Percentiles rank a stretch among this genome's conserved stretches.
Evolutionary conservation across 2,113 vertebrate genomes (phyloP).

Genomic region (Nerophis ophidion): DNA sequence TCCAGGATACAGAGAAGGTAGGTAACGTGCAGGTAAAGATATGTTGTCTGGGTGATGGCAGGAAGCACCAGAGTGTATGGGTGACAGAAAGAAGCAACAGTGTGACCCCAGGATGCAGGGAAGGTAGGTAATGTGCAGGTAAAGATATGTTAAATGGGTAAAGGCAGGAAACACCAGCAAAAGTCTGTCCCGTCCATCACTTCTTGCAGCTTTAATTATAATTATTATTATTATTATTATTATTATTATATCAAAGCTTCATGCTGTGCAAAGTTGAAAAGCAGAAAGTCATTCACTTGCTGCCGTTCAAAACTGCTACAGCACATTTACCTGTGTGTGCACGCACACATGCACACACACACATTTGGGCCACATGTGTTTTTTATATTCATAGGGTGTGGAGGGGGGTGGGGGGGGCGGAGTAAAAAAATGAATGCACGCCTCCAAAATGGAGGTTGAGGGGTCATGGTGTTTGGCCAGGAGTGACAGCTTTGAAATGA

Average conservation of each 20-base stretch:
- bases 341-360: conserved; percentile 34
- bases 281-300: conserved; percentile 61
- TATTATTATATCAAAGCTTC: conserved; percentile 41
- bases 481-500: conserved; percentile 74
- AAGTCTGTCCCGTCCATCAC: no score
- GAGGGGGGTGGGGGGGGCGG: neutral
- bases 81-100: no score
- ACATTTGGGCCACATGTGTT: conserved; percentile 60
- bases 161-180: no score
- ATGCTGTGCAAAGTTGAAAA: conserved; percentile 60
- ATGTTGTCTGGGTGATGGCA: no score
- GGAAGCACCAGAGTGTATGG: no score
- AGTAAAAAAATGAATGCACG: conserved; percentile 29
- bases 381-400: conserved; percentile 62
- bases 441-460: conserved; percentile 57
- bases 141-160: no score
- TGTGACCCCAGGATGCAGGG: no score
- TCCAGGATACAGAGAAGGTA: no score
- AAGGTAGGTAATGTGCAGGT: no score
- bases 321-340: conserved; percentile 56
- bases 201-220: no score
- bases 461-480: conserved; percentile 70
- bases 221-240: no score
- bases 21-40: no score
- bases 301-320: conserved; percentile 62